These are phyloP conservation scores for Oncorhynchus nerka DNA, from an alignment of 2,113 vertebrate species.

Conservation along the genomic window DNA sequence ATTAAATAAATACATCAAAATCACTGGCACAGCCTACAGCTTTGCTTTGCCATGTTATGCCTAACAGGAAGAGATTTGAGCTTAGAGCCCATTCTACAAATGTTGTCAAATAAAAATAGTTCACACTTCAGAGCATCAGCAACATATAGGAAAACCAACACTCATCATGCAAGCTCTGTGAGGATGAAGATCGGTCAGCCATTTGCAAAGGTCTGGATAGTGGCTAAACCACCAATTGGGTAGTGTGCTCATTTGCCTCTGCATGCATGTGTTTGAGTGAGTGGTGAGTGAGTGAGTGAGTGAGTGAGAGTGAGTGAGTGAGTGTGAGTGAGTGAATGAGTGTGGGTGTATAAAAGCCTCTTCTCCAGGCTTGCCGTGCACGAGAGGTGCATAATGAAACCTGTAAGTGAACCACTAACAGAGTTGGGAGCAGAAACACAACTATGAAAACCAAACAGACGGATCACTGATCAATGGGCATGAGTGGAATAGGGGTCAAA, in stretches of 20 bases:
- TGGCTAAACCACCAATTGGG: conserved; percentile 44
- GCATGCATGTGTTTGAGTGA: background rate
- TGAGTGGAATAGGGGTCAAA: conserved; percentile 30
- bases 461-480: conserved; percentile 26
- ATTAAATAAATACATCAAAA: too few relatives aligned
- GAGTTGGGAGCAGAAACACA: conserved; percentile 51
- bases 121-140: background rate
- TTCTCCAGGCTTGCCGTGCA: conserved; percentile 53
- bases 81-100: too few relatives aligned
- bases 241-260: conserved; percentile 1
- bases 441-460: conserved; percentile 26
- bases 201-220: conserved; percentile 46
- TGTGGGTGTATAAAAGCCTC: conserved; percentile 70
- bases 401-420: conserved; percentile 63
- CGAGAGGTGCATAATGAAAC: conserved; percentile 65
- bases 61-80: too few relatives aligned
- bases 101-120: too few relatives aligned
- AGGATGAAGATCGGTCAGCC: conserved; percentile 37
- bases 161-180: conserved; percentile 11
- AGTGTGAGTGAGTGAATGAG: conserved; percentile 1
- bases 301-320: conserved; percentile 4
- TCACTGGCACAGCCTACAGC: background rate
- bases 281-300: background rate
- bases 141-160: background rate
- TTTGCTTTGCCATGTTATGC: too few relatives aligned